Conservation (phyloP, 2,113 vertebrate genomes). For the Orthonyx spaldingii region DNA sequence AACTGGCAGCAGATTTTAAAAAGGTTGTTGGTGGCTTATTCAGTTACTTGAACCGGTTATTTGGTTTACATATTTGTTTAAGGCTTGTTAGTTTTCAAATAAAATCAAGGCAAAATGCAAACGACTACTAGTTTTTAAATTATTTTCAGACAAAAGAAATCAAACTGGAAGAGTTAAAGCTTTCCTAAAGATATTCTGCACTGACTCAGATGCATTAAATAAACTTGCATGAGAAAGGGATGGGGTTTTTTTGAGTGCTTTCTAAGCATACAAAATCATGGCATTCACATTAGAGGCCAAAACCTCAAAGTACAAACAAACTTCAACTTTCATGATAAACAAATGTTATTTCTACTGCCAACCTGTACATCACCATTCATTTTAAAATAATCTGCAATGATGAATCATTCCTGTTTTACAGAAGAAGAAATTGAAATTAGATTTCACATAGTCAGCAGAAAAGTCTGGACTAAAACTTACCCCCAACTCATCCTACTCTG, state of each 20-base stretch:
- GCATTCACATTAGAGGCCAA: not conserved
- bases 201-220: not conserved
- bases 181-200: not conserved
- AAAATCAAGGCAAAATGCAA: not conserved
- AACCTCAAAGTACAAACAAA: not conserved
- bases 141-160: not conserved
- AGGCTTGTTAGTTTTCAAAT: not conserved
- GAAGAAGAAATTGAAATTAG: not conserved
- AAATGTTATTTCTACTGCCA: not conserved
- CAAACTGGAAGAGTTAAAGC: not conserved
- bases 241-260: not conserved
- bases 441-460: not conserved
- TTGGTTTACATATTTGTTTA: not conserved
- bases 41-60: not conserved
- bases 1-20: not conserved
- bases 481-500: not conserved
- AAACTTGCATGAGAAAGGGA: not conserved
- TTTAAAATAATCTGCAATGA: not conserved
- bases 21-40: not conserved
- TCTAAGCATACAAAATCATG: not conserved
- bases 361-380: not conserved
- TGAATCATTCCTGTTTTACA: not conserved
- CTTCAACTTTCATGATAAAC: not conserved
- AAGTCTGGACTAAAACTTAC: not conserved
- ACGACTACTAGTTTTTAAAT: not conserved